Base-by-base conservation (phyloP, 1,140 invertebrate species). In the Notospermus geniculatus region DNA sequence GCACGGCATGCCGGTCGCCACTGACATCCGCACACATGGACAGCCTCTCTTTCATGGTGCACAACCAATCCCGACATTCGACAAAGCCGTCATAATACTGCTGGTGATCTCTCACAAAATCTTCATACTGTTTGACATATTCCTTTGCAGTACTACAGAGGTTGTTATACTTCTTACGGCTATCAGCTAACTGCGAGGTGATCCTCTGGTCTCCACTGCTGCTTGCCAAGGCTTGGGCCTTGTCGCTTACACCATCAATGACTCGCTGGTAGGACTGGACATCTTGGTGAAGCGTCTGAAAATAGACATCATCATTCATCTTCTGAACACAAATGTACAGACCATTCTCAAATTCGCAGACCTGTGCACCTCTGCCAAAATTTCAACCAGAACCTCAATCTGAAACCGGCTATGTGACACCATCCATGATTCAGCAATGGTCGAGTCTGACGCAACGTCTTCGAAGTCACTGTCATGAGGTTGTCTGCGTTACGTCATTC, bases 41-140 rank as follows among this genome's bases (percentile, higher is more conserved):
- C 0, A 95, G 87, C 0, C 91, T 91, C 71, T 91, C 91, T 39
- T 90, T 87, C 0, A 93, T 93, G 13, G 90, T 88, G 73, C 92
- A 90, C n/a, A 95, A 84, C 90, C 93, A 97, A 77, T 95, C 92
- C 65, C 90, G 88, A 17, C 90, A 87, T 68, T 95, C 91, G 78
- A 91, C 88, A 0, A 95, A 90, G 9, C 90, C 89, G 82, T 93
- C 93, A 59, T 88, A 91, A 73, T 95, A 97, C 69, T 92, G 89
- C 71, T 95, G 91, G 81, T 97, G 95, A 71, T 93, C 90, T 74
- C 88, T 90, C 0, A 96, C 93, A 77, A 95, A 92, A 0, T 85
- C 88, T 82, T 97, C 93, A 76, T 96, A 95, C 56, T 79, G 79
- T 41, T 76, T 72, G 7, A 84, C 78, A 65, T 64, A 65, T 46